These are phyloP conservation scores for Pelecanus crispus DNA, from an alignment of 2,113 vertebrate species.

Conservation along the genomic window DNA sequence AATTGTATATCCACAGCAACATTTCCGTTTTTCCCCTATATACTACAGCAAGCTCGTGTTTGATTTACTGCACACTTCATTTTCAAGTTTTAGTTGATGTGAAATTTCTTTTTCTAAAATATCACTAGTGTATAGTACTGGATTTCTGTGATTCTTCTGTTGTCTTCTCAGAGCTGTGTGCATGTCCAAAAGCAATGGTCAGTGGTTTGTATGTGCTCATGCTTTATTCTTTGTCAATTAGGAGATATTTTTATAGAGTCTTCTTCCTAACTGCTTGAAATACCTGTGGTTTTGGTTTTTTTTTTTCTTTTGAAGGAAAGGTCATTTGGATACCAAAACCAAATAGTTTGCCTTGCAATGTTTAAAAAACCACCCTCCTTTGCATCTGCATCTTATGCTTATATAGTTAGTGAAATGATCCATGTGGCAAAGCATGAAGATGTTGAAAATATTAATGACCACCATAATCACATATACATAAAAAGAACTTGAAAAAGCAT, in stretches of 20 bases:
- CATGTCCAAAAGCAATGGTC: neutral
- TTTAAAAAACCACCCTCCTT: neutral
- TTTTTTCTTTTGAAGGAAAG: neutral
- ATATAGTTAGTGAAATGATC: neutral
- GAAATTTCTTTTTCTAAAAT: neutral
- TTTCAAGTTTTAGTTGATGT: neutral
- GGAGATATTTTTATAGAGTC: neutral
- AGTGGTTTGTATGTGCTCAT: neutral
- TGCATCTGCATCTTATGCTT: neutral
- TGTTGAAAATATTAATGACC: neutral
- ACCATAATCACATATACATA: fast-evolving
- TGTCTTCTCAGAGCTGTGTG: neutral
- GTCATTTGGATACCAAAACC: neutral
- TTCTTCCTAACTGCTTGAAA: neutral
- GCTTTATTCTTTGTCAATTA: neutral
- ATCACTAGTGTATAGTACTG: neutral
- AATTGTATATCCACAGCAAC: neutral
- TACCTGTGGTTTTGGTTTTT: neutral
- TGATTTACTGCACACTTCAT: neutral
- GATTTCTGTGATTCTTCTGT: neutral
- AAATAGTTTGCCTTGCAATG: neutral
- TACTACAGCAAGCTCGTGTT: neutral
- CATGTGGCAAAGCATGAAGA: neutral
- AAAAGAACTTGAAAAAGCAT: neutral
- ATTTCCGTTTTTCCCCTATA: neutral